Percentiles rank a stretch among this genome's conserved stretches.
phyloP scores from a whole-genome alignment of 2,113 vertebrate species.

The Bagarius yarrelli region DNA sequence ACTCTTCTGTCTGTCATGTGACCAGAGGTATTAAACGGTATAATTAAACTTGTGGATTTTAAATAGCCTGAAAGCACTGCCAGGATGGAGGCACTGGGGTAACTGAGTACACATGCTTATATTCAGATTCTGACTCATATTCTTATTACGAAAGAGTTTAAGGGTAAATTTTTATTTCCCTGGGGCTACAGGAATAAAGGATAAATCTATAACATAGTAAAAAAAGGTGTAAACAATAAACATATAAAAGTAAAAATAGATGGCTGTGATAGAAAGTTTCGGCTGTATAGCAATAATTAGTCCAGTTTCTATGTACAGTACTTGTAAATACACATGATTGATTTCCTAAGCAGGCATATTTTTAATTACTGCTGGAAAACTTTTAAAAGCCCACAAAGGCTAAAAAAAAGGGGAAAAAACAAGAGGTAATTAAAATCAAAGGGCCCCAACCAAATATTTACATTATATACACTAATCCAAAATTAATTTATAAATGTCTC shows the following conservation, averaged over 20 bases:
- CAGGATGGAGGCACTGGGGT: not conserved
- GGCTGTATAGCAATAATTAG: not conserved
- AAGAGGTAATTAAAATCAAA: slow-evolving; percentile 31
- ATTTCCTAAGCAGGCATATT: slow-evolving; percentile 40
- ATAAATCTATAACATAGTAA: not conserved
- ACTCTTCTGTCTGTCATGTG: slow-evolving; percentile 55
- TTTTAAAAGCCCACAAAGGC: slow-evolving; percentile 32
- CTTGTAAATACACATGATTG: slow-evolving; percentile 61
- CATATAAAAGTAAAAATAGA: not conserved
- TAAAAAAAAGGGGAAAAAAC: slow-evolving; percentile 40
- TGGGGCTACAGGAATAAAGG: not conserved
- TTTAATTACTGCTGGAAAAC: slow-evolving; percentile 35
- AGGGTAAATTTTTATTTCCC: not conserved
- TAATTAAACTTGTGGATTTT: slow-evolving; percentile 30
- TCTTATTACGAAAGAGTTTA: not conserved
- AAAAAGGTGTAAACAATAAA: slow-evolving; percentile 18
- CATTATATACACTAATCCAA: slow-evolving; percentile 51
- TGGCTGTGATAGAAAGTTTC: not conserved
- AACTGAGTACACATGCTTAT: not conserved
- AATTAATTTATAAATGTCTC: slow-evolving; percentile 9
- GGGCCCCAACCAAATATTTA: slow-evolving; percentile 50
- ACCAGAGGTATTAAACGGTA: slow-evolving; percentile 19
- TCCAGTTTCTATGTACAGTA: slow-evolving; percentile 63
- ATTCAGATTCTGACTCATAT: too few species aligned
- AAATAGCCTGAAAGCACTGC: slow-evolving; percentile 15